Conservation (phyloP, 2,113 vertebrate genomes). For the Platysteira castanea region DNA sequence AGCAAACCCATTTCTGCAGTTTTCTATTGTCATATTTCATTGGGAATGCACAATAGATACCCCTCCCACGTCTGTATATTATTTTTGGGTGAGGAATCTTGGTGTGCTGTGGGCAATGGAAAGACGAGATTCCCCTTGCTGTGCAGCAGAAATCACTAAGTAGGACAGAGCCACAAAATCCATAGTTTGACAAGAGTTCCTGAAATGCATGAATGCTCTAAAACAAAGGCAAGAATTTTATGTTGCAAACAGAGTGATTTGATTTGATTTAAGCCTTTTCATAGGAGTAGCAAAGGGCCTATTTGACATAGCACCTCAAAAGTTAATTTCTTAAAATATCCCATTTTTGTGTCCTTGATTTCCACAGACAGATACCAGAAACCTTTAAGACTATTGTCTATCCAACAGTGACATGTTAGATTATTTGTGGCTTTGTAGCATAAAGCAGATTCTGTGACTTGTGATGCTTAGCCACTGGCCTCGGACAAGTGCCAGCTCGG, state of each 20-base stretch:
- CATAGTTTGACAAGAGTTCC: not conserved
- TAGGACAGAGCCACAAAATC: not conserved
- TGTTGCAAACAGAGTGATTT: not conserved
- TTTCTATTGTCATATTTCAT: not conserved
- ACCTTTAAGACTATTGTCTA: not conserved
- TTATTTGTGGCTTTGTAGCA: slow-evolving; percentile 25
- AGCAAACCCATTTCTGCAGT: not conserved
- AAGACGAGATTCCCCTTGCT: not conserved
- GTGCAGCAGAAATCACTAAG: not conserved
- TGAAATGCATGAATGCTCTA: slow-evolving; percentile 30
- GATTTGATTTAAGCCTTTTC: not conserved
- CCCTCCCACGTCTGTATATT: not conserved
- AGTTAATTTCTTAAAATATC: not conserved
- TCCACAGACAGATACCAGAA: not conserved
- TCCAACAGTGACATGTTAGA: slow-evolving; percentile 3
- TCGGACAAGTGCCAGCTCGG: not conserved
- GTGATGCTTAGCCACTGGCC: slow-evolving; percentile 16
- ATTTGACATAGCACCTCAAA: not conserved
- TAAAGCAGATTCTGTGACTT: slow-evolving; percentile 21
- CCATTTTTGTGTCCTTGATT: not conserved
- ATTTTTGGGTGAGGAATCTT: not conserved
- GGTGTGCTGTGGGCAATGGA: not conserved
- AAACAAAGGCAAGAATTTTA: slow-evolving; percentile 38
- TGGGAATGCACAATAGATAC: not conserved
- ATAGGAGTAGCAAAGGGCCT: not conserved